Conservation (phyloP, 2,888 invertebrate species). For the Acrocyrtus sp. region DNA sequence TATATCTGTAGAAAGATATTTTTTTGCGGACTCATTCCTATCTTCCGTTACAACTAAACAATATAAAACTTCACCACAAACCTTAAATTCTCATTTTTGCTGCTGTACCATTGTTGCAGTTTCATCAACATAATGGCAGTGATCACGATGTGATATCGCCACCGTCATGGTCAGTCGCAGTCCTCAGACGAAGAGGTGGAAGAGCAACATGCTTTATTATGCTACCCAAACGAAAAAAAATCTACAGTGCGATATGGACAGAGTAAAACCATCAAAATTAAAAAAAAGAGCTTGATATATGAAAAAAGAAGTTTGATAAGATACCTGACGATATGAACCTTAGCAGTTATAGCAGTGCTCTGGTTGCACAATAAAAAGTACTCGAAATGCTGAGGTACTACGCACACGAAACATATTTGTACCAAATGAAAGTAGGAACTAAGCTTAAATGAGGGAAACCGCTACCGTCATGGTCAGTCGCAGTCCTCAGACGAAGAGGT, state of each 20-base stretch:
- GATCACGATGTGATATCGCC: constrained; percentile 38
- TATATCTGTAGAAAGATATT: neutral
- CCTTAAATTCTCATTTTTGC: neutral
- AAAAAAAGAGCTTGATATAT: too few relatives aligned
- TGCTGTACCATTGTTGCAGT: constrained; percentile 17
- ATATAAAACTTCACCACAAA: neutral
- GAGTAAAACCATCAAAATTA: constrained; percentile 21
- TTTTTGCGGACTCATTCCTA: too few relatives aligned
- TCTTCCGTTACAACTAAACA: neutral
- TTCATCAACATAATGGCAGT: constrained; percentile 35
- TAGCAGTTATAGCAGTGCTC: constrained; percentile 24
- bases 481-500: neutral
- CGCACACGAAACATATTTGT: neutral
- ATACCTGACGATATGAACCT: neutral
- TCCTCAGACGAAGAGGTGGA: neutral
- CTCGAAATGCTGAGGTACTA: neutral
- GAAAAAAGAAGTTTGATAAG: too few relatives aligned
- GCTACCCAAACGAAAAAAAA: neutral
- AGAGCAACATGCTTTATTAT: too few relatives aligned
- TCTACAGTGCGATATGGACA: constrained; percentile 1
- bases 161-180: constrained; percentile 4
- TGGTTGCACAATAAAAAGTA: neutral
- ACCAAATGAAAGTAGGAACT: neutral
- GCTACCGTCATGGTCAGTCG: constrained; percentile 18
- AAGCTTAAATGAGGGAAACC: constrained; percentile 11